phyloP scores from a whole-genome alignment of 23 tunicate species.

The Oikopleura dioica region DNA sequence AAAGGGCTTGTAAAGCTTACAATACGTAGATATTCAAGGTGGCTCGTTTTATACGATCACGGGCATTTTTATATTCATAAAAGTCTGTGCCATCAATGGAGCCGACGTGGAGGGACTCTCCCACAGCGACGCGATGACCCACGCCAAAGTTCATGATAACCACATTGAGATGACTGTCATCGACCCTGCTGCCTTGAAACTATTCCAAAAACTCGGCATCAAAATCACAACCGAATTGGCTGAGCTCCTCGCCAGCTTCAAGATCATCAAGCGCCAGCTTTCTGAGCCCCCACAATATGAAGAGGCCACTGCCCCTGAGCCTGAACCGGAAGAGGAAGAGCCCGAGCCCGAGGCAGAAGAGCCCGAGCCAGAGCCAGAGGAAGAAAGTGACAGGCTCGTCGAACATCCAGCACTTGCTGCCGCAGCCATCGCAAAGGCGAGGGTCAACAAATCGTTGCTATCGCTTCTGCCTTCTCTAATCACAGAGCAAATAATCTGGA shows the following conservation, averaged over 20 bases:
- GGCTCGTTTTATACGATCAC: no score
- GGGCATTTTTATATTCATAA: no score
- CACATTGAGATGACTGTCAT: constrained; percentile 7
- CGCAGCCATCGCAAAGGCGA: background rate
- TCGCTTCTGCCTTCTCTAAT: no score
- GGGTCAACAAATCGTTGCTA: no score
- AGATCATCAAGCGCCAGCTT: no score
- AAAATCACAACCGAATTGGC: background rate
- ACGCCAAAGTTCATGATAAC: background rate
- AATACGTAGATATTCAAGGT: no score
- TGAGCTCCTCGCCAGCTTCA: background rate
- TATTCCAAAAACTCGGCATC: background rate
- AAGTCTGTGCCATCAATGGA: constrained; percentile 1
- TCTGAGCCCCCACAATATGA: background rate
- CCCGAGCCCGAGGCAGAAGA: constrained; percentile 10
- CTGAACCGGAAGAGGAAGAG: background rate
- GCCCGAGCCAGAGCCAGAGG: background rate
- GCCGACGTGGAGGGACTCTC: background rate
- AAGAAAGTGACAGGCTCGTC: background rate
- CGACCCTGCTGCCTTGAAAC: background rate
- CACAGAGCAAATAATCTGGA: no score
- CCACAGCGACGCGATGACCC: background rate
- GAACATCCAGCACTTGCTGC: background rate
- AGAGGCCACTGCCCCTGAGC: background rate
- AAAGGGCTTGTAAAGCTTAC: no score